Conservation (phyloP, 2,888 invertebrate species). For the Hybos culiciformis region DNA sequence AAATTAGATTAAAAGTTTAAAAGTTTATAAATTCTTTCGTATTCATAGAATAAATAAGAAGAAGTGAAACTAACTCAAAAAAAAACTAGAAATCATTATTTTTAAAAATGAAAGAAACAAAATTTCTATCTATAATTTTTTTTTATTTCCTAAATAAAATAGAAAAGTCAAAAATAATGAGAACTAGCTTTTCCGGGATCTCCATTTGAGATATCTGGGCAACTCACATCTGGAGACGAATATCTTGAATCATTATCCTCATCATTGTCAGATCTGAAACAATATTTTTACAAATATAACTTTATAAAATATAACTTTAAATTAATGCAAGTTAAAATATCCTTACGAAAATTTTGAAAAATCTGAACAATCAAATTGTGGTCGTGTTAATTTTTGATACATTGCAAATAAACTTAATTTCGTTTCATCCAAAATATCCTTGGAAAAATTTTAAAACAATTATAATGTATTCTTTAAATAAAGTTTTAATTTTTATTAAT, state of each 20-base stretch:
- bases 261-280: slow-evolving; percentile 32
- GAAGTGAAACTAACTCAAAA: no score
- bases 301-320: background rate
- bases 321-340: background rate
- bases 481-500: no score
- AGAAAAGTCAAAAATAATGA: slow-evolving; percentile 28
- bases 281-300: slow-evolving; percentile 16
- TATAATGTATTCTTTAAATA: background rate
- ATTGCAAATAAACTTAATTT: slow-evolving; percentile 34
- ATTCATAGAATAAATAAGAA: no score
- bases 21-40: background rate
- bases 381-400: slow-evolving; percentile 35
- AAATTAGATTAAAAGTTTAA: background rate
- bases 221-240: no score
- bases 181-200: slow-evolving; percentile 68
- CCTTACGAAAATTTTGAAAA: slow-evolving; percentile 34
- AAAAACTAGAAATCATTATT: no score
- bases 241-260: slow-evolving; percentile 51
- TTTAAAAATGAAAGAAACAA: background rate
- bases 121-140: background rate
- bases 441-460: slow-evolving; percentile 5
- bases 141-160: background rate
- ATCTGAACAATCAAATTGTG: slow-evolving; percentile 32
- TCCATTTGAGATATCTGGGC: no score
- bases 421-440: slow-evolving; percentile 33